These are phyloP conservation scores for Accipiter cooperii DNA, from an alignment of 2,113 vertebrate genomes.

Conservation along the genomic window DNA sequence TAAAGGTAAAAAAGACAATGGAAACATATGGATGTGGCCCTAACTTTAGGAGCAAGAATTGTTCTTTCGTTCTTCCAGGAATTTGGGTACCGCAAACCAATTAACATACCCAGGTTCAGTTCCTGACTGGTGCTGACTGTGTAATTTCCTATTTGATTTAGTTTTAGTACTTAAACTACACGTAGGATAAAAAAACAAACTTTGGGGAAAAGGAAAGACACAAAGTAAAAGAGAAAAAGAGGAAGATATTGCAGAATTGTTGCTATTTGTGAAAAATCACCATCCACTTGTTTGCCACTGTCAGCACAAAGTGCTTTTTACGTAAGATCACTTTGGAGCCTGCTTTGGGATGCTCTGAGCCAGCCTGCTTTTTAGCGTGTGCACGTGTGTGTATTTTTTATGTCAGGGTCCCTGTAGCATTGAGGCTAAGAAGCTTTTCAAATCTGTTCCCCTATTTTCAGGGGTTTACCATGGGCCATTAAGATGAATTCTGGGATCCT, in stretches of 20 bases:
- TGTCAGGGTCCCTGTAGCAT: neutral
- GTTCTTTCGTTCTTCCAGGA: conserved; percentile 51
- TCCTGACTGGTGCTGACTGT: conserved; percentile 57
- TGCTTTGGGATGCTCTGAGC: conserved; percentile 24
- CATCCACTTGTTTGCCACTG: conserved; percentile 50
- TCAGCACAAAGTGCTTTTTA: conserved; percentile 47
- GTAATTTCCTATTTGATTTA: conserved; percentile 30
- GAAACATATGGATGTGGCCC: conserved; percentile 45
- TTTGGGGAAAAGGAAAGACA: neutral
- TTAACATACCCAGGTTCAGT: conserved; percentile 50
- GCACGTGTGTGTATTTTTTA: neutral
- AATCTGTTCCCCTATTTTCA: conserved; percentile 35
- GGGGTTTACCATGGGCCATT: neutral
- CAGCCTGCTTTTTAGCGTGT: neutral
- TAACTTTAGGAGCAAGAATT: conserved; percentile 30
- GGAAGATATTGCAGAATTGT: neutral
- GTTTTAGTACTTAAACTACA: neutral
- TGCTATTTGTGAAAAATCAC: conserved; percentile 7
- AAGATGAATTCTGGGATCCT: neutral
- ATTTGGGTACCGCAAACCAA: conserved; percentile 30
- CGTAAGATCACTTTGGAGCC: neutral
- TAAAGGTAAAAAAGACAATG: conserved; percentile 51
- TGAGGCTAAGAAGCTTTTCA: conserved; percentile 11
- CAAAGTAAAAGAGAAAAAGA: neutral
- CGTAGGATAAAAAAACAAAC: neutral